These are phyloP conservation scores for Zaprionus taronus DNA, from an alignment of 1,140 invertebrate species.

Conservation along the genomic window DNA sequence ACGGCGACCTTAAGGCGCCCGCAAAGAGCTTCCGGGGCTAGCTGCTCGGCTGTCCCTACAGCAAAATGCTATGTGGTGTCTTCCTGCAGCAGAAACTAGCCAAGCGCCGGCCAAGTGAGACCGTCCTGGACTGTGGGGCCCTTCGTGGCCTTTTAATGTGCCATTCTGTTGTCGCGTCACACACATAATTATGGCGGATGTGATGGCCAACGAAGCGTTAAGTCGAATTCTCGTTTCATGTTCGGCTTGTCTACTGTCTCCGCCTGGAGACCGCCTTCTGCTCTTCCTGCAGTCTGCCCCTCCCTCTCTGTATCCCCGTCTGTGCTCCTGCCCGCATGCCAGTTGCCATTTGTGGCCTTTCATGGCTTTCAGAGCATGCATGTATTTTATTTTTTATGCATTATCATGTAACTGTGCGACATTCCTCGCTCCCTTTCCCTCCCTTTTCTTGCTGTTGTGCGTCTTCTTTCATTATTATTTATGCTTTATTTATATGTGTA, in stretches of 20 bases:
- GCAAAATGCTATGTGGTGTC: conserved; percentile 44
- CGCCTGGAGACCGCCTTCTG: background rate
- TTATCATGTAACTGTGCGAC: conserved; percentile 68
- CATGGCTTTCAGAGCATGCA: conserved; percentile 64
- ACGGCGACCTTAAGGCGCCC: conserved; percentile 70
- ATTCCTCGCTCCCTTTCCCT: background rate
- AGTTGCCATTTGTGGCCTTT: conserved; percentile 67
- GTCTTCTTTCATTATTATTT: conserved; percentile 82
- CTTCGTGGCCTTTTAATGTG: conserved; percentile 63
- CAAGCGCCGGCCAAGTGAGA: conserved; percentile 11
- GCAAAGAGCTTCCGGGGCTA: conserved; percentile 61
- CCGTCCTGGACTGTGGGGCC: conserved; percentile 2
- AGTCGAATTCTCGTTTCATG: conserved; percentile 71
- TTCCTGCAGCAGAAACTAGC: conserved; percentile 35
- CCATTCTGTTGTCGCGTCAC: conserved; percentile 74
- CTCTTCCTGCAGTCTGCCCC: background rate
- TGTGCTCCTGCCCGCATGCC: conserved; percentile 10
- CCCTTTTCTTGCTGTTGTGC: conserved; percentile 16
- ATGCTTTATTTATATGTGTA: conserved; percentile 82
- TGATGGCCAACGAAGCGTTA: conserved; percentile 79
- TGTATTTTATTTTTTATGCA: conserved; percentile 82
- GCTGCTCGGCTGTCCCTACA: conserved; percentile 13
- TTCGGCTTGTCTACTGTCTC: conserved; percentile 35
- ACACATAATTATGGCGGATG: conserved; percentile 83
- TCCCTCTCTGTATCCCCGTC: background rate